Percentiles rank a stretch among this genome's conserved stretches.
Conservation (phyloP, 2,113 vertebrate species). For the Hypomesus transpacificus region DNA sequence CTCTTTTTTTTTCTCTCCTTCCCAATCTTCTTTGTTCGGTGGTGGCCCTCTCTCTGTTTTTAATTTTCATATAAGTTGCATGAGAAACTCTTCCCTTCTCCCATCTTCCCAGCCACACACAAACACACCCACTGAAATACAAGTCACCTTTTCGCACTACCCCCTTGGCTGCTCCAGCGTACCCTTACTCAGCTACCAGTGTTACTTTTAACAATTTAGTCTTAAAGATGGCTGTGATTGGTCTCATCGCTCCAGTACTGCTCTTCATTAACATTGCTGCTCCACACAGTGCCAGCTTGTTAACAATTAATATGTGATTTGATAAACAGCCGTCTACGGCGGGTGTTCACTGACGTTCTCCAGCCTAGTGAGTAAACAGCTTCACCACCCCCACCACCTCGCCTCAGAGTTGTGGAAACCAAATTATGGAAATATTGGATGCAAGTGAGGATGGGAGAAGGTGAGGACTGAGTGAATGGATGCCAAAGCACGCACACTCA, state of each 20-base stretch:
- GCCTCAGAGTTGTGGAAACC: not conserved
- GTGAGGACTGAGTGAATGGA: not conserved
- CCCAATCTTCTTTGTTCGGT: not conserved
- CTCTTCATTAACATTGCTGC: not conserved
- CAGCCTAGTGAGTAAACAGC: not conserved
- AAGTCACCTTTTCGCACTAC: not conserved
- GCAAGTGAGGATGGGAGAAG: not conserved
- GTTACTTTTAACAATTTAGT: not conserved
- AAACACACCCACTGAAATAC: not conserved
- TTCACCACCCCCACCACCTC: not conserved
- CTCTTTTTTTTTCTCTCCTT: not conserved
- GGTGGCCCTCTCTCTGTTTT: not conserved
- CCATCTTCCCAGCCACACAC: not conserved
- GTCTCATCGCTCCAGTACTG: not conserved
- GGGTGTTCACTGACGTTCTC: not conserved
- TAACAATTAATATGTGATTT: conserved; percentile 6
- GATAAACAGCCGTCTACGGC: not conserved
- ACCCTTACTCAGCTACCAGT: not conserved
- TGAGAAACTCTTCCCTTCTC: not conserved
- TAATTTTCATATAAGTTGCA: too few species aligned
- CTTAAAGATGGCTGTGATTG: not conserved
- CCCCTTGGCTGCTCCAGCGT: not conserved
- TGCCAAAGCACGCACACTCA: not conserved
- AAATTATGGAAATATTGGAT: not conserved
- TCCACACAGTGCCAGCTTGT: not conserved